These are phyloP conservation scores for Cylloceria caligata DNA, from an alignment of 2,888 invertebrate genomes.

Conservation along the genomic window DNA sequence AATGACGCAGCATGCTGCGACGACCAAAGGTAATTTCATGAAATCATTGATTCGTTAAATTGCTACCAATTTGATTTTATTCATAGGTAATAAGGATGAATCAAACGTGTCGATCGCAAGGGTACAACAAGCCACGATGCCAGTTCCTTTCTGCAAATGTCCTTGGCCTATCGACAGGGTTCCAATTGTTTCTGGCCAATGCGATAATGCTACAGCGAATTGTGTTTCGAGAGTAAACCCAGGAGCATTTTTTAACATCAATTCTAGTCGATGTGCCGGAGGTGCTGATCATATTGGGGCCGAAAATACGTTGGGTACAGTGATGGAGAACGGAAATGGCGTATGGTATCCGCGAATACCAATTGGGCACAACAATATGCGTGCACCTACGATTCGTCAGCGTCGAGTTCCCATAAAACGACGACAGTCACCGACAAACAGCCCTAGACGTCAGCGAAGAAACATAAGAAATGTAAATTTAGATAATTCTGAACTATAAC, in stretches of 20 bases:
- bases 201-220: neutral
- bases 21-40: neutral
- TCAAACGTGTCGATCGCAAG: neutral
- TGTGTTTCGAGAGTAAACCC: neutral
- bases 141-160: constrained; percentile 24
- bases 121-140: neutral
- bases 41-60: neutral
- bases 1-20: neutral
- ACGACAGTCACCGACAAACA: constrained; percentile 21
- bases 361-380: constrained; percentile 9
- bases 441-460: neutral
- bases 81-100: neutral
- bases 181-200: constrained; percentile 10
- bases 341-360: neutral
- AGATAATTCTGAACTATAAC: neutral
- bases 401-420: constrained; percentile 2
- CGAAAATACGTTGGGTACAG: constrained; percentile 6
- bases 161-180: constrained; percentile 9
- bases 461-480: constrained; percentile 27
- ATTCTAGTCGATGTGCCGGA: constrained; percentile 24
- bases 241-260: constrained; percentile 14
- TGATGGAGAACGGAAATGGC: neutral
- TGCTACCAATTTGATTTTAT: neutral
- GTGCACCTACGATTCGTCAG: neutral
- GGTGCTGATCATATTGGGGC: constrained; percentile 19